Base-by-base conservation (phyloP, 1,140 invertebrate species). In the Hylaeus volcanicus region DNA sequence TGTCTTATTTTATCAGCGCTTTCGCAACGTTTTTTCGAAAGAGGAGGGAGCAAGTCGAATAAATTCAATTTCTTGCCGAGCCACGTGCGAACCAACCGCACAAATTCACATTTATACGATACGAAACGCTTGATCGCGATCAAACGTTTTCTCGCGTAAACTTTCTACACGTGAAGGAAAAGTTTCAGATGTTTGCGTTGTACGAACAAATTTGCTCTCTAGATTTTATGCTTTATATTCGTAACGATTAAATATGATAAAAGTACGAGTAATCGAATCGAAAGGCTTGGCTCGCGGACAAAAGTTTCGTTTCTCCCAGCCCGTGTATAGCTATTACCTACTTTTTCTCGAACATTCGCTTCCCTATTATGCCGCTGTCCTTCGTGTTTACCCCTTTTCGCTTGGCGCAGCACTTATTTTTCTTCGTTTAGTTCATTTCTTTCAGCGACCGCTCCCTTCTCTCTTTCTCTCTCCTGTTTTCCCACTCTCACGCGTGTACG, bases 1-100 rank as follows among this genome's bases (percentile, higher is more conserved):
- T 53, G 12, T 72, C 81, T 83, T 48, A 37, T 70, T 74, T 80
- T 77, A 81, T 73, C 77, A 43, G 56, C 51, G 11, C 55, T 74
- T 80, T 81, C 77, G 81, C 69, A 70, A 82, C 51, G 66, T 53
- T 75, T 75, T 79, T 80, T 75, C 55, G n/a, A 69, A 53, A 53
- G 65, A 48, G 15, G 68, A n/a, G 43, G 14, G 15, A 39, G 43
- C 15, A 64, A 26, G 37, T n/a, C 15, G 73, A 14, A 26, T 56
- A 37, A 69, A 76, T 75, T 66, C 51, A 63, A 45, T 68, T 68
- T 58, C 64, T 76, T 60, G 53, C n/a, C 4, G 8, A 1, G 11
- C 1, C 14, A 37, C 26, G 12, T 14, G 73, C n/a, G 14, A 12
- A 9, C 2, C 74, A 51, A 39, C 53, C 41, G 51, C 14, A 15